These are phyloP conservation scores for Dorcus hopei DNA, from an alignment of 2,888 invertebrate species.

Conservation along the genomic window DNA sequence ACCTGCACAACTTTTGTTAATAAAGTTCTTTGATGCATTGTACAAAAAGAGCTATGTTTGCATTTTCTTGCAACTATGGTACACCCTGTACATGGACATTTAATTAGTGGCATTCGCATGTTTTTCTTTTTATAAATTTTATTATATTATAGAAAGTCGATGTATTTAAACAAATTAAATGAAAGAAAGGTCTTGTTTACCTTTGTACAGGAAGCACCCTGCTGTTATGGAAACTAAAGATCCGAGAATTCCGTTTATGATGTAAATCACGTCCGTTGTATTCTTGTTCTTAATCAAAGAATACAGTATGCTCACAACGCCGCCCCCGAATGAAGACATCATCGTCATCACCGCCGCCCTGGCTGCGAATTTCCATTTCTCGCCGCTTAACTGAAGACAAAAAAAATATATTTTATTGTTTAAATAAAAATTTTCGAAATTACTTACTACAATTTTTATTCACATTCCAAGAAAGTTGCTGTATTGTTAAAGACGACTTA, in stretches of 20 bases:
- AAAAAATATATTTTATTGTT: conserved; percentile 4
- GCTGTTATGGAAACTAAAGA: conserved; percentile 86
- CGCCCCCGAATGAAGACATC: conserved; percentile 88
- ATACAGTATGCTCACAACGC: conserved; percentile 65
- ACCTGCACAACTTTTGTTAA: no score
- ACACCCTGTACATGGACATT: no score
- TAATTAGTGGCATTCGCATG: no score
- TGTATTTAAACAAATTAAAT: no score
- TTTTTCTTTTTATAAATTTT: no score
- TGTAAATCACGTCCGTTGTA: conserved; percentile 77
- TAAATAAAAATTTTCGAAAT: neutral
- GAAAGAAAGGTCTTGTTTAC: conserved; percentile 21
- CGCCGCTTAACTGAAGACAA: conserved; percentile 62
- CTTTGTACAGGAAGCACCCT: conserved; percentile 78
- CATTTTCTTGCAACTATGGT: no score
- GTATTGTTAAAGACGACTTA: no score
- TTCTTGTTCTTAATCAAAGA: conserved; percentile 64
- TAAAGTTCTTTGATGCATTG: no score
- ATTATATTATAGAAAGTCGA: no score
- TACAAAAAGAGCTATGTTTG: no score
- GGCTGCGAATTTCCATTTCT: conserved; percentile 90
- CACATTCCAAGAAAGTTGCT: no score
- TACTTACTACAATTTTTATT: neutral
- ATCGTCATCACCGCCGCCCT: conserved; percentile 87
- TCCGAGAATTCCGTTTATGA: conserved; percentile 86